These are phyloP conservation scores for Daubentonia madagascariensis DNA, from an alignment of 2,113 vertebrate genomes.

Conservation along the genomic window DNA sequence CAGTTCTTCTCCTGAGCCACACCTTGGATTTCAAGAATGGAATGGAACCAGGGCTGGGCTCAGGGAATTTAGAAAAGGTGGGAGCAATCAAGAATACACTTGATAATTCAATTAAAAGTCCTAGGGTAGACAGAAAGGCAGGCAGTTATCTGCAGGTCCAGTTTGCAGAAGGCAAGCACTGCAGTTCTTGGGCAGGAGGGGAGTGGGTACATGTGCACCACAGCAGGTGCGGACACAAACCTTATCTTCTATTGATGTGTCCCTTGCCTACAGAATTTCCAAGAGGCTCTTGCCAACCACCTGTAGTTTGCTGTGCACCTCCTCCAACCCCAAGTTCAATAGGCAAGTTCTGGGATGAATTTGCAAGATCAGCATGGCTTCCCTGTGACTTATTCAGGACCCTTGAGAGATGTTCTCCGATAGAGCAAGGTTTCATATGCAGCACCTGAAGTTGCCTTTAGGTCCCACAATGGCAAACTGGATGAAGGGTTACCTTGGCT, in stretches of 20 bases:
- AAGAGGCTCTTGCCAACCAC: background rate
- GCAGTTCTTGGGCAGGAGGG: background rate
- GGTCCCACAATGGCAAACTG: rapidly evolving
- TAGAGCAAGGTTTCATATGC: background rate
- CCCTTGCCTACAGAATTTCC: background rate
- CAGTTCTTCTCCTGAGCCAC: background rate
- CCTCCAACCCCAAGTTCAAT: background rate
- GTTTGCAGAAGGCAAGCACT: background rate
- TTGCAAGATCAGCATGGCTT: background rate
- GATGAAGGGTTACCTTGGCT: background rate
- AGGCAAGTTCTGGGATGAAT: background rate
- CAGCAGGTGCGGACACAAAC: too few relatives aligned
- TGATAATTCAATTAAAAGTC: background rate
- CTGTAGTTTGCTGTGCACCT: background rate
- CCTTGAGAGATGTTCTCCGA: background rate
- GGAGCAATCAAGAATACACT: background rate
- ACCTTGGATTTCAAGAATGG: background rate
- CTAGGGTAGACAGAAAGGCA: background rate
- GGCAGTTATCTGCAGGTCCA: background rate
- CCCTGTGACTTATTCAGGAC: background rate
- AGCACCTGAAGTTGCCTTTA: background rate
- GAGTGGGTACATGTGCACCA: too few relatives aligned
- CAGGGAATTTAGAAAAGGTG: background rate
- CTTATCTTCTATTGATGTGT: background rate
- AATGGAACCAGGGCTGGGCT: background rate